Percentiles rank a stretch among this genome's conserved stretches.
Conservation (phyloP, 1,140 invertebrate species). For the Pseudoatta argentina region DNA sequence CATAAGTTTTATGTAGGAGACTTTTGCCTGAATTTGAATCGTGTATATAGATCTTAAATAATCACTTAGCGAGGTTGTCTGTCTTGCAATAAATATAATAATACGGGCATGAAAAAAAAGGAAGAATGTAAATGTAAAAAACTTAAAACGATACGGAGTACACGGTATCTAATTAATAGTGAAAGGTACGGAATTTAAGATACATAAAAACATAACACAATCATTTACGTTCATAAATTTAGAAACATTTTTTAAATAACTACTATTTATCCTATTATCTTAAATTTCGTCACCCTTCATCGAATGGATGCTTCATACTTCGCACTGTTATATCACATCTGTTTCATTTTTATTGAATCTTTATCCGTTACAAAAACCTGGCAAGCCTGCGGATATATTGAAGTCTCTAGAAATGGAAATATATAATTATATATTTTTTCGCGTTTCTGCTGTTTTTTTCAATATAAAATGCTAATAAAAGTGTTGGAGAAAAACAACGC, state of each 20-base stretch:
- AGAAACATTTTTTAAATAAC: background rate
- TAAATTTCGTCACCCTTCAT: background rate
- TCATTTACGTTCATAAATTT: background rate
- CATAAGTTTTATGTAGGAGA: background rate
- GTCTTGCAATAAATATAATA: constrained; percentile 16
- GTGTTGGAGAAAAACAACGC: constrained; percentile 45
- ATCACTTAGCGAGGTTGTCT: background rate
- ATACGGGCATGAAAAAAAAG: background rate
- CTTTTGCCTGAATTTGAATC: background rate
- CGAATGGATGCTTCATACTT: background rate
- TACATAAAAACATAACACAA: background rate
- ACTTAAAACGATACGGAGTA: background rate
- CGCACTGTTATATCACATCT: constrained; percentile 5
- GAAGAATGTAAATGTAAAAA: constrained; percentile 14
- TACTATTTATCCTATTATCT: background rate
- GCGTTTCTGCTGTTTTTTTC: background rate
- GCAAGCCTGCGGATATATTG: background rate
- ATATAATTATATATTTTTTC: constrained; percentile 22
- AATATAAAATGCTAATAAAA: constrained; percentile 39
- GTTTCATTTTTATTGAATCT: constrained; percentile 2
- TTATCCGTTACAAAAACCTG: background rate
- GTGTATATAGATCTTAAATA: constrained; percentile 1
- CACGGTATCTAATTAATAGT: background rate
- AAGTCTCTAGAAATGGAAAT: background rate
- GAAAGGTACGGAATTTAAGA: constrained; percentile 8